phyloP scores from a whole-genome alignment of 64 coral and sea anemone genomes.

The Trachythela sp. region DNA sequence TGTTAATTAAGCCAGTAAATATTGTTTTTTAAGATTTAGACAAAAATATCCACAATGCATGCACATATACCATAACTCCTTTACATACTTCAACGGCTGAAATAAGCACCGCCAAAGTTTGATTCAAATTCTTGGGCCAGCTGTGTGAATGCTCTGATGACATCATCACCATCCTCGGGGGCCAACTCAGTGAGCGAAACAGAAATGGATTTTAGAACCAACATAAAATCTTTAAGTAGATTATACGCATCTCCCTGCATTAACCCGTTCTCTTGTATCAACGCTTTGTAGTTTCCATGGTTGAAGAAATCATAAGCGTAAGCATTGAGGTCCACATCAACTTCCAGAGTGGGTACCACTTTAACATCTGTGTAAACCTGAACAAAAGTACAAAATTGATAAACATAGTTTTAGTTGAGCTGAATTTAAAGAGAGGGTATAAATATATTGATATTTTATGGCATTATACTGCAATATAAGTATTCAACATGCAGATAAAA shows the following conservation, averaged over 20 bases:
- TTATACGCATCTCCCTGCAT: background rate
- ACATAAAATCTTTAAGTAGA: background rate
- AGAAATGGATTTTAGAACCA: conserved; percentile 17
- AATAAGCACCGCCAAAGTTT: background rate
- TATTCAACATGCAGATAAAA: too few relatives aligned
- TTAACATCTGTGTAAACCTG: conserved; percentile 6
- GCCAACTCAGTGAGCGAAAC: background rate
- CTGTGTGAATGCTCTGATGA: background rate
- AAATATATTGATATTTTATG: too few relatives aligned
- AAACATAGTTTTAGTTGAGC: background rate
- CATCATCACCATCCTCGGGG: background rate
- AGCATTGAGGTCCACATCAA: background rate
- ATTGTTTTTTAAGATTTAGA: too few relatives aligned
- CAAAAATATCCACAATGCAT: too few relatives aligned
- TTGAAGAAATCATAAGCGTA: conserved; percentile 2
- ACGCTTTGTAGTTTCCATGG: background rate
- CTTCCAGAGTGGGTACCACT: background rate
- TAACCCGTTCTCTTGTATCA: background rate
- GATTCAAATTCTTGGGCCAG: background rate
- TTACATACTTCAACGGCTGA: too few relatives aligned
- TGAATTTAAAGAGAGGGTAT: too few relatives aligned
- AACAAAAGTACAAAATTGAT: background rate
- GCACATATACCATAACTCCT: too few relatives aligned
- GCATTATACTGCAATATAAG: too few relatives aligned
- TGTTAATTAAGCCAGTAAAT: too few relatives aligned